Base-by-base conservation (phyloP, 2,113 vertebrate species). In the Myxocyprinus asiaticus region DNA sequence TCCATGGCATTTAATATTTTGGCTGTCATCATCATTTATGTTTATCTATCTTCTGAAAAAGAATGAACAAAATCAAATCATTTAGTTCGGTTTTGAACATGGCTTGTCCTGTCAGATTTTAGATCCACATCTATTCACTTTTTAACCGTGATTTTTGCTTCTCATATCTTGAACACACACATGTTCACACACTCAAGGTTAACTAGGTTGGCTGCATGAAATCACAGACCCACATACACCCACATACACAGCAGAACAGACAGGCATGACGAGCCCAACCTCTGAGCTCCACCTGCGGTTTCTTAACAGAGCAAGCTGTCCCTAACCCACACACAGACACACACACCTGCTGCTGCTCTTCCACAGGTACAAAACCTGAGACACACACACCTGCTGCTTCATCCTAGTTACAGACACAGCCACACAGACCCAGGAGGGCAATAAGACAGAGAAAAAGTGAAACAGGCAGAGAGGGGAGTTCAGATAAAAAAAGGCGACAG, bases 301-400 rank as follows among this genome's bases (percentile, higher is more conserved):
- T n/a, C 0, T 45, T 75, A 75, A 75, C 58, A 22, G 71, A 50
- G 59, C 72, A 75, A 58, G 51, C 65, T 67, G 64, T 58, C 53
- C 55, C n/a, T 33, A 5, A 63, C 55, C 0, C 66, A 11, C 67
- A 77, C 63, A 58, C 63, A 71, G 53, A 75, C 76, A 76, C 71
- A 76, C 72, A 77, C 73, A 77, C 81, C 66, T 84, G 76, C 61
- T 80, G 59, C 48, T 74, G 59, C 22, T 55, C 69, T 71, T 50
- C 77, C 77, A 82, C 85, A 84, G 85, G 82, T 84, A 78, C 50
- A 48, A 56, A 67, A 76, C 70, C 72, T 86, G 81, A 82, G 50
- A 79, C 43, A 63, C 67, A 80, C 66, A 76, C 77, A 68, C 69
- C 66, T 79, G 67, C 75, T 78, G 68, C 70, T 65, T 77, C 47